Percentiles rank a stretch among this genome's conserved stretches.
Conservation (phyloP, 2,888 invertebrate species). For the Hydrotaea diabolus region DNA sequence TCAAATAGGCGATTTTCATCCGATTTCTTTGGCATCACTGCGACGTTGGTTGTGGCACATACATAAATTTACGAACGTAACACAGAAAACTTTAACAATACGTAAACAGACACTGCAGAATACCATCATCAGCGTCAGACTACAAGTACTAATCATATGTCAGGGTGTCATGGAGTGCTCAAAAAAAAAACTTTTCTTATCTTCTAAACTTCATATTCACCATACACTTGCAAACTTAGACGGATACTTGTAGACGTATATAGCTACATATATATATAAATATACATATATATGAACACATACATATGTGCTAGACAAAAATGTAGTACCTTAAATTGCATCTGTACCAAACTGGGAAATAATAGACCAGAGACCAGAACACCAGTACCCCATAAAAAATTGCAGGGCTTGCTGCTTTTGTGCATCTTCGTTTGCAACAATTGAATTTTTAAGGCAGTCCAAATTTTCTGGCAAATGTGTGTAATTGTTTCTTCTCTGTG, state of each 20-base stretch:
- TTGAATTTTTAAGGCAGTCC: background rate
- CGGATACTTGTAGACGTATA: background rate
- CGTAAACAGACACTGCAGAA: slow-evolving; percentile 64
- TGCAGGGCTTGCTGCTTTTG: background rate
- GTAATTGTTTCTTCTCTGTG: slow-evolving; percentile 3
- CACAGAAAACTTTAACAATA: slow-evolving; percentile 61
- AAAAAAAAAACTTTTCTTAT: slow-evolving; percentile 58
- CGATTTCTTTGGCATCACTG: no score
- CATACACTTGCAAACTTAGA: slow-evolving; percentile 3
- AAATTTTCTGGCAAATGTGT: background rate
- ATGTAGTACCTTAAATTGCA: slow-evolving; percentile 10
- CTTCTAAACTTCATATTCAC: slow-evolving; percentile 57
- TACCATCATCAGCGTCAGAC: slow-evolving; percentile 66
- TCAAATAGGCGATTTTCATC: no score
- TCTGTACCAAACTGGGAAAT: slow-evolving; percentile 33
- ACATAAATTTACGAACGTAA: slow-evolving; percentile 26
- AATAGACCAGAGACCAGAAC: background rate
- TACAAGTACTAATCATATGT: slow-evolving; percentile 66
- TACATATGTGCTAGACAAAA: background rate
- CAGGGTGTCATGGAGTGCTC: slow-evolving; percentile 64
- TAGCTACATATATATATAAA: slow-evolving; percentile 3
- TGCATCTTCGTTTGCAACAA: background rate
- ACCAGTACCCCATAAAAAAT: background rate
- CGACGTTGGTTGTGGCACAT: background rate
- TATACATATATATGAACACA: background rate